Conservation (phyloP, 1,140 invertebrate species). For the Bursaphelenchus mucronatus region DNA sequence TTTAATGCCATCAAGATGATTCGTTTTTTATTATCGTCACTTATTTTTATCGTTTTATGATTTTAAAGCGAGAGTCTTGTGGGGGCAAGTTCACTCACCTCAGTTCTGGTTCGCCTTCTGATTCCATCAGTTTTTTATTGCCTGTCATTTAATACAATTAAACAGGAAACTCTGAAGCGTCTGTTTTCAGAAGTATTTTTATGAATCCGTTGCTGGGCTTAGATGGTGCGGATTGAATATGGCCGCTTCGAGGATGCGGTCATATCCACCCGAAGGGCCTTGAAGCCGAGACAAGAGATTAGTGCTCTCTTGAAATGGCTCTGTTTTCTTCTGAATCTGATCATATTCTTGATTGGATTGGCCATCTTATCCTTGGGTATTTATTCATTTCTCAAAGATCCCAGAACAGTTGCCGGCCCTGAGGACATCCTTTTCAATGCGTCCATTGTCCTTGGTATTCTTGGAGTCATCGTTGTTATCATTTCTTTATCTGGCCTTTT, state of each 20-base stretch:
- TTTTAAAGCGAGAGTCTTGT: too few species aligned
- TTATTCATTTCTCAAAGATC: constrained; percentile 57
- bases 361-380: constrained; percentile 51
- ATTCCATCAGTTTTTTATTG: too few species aligned
- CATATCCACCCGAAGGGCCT: constrained; percentile 21
- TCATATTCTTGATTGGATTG: constrained; percentile 61
- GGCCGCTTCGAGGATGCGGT: constrained; percentile 31
- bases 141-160: too few species aligned
- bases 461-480: constrained; percentile 47
- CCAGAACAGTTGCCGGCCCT: constrained; percentile 45
- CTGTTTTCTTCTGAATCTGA: constrained; percentile 57
- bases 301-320: constrained; percentile 59
- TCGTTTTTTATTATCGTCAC: too few species aligned
- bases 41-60: too few species aligned
- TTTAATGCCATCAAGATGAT: too few species aligned
- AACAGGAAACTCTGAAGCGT: too few species aligned
- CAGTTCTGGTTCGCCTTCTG: too few species aligned
- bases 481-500: constrained; percentile 53
- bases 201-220: neutral
- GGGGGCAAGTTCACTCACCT: too few species aligned
- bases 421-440: constrained; percentile 57
- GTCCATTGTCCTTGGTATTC: constrained; percentile 50
- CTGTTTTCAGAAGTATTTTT: too few species aligned
- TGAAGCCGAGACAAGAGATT: constrained; percentile 57
- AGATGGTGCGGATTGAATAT: constrained; percentile 22